Evolutionary conservation across 2,113 vertebrate genomes (phyloP).

Genomic region (Riparia riparia): DNA sequence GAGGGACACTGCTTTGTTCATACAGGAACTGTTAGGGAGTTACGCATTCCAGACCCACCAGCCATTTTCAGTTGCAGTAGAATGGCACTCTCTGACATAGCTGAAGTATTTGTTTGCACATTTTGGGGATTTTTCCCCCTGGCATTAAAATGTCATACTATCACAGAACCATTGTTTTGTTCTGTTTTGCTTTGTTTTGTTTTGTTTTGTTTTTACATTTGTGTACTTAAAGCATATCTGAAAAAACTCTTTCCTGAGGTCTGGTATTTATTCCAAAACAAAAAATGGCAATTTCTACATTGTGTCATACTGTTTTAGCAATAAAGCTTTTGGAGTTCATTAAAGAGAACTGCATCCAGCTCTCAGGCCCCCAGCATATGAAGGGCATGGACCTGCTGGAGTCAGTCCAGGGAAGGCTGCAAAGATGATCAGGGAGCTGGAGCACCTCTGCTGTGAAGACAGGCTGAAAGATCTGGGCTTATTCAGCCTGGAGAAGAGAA

Average conservation of each 20-base stretch:
- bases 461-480: not conserved
- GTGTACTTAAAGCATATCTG: not conserved
- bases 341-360: not conserved
- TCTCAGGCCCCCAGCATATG: not conserved
- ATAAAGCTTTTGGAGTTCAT: not conserved
- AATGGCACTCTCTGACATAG: not conserved
- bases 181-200: too few relatives aligned
- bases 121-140: not conserved
- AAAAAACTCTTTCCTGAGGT: not conserved
- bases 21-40: not conserved
- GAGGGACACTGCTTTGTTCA: not conserved
- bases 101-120: not conserved
- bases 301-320: not conserved
- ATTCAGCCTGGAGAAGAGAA: not conserved
- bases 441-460: not conserved
- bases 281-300: not conserved
- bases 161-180: not conserved
- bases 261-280: not conserved
- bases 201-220: not conserved
- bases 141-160: not conserved
- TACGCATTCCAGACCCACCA: not conserved
- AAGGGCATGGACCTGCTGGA: not conserved
- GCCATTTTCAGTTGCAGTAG: not conserved
- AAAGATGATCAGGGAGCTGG: not conserved
- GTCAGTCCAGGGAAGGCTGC: accelerated